Evolutionary conservation across 2,113 vertebrate genomes (phyloP).

Genomic region (Saccopteryx bilineata): DNA sequence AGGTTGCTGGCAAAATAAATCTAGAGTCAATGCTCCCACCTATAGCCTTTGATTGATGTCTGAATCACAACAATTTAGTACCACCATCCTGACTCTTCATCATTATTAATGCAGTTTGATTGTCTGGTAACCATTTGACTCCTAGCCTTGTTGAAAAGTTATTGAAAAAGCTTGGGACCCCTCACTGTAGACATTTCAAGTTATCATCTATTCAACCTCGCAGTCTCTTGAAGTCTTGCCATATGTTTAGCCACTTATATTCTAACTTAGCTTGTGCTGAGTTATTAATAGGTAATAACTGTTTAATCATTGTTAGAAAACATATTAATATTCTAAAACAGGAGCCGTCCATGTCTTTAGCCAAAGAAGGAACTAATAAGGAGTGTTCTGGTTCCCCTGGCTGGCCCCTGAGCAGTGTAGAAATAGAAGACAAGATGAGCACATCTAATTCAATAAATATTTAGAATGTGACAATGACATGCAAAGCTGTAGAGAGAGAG

Average conservation of each 20-base stretch:
- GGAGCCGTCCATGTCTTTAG: neutral
- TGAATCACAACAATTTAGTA: neutral
- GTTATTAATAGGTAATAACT: conserved; percentile 27
- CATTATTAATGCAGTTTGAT: neutral
- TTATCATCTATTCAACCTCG: neutral
- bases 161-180: neutral
- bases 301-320: neutral
- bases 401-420: neutral
- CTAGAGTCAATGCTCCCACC: neutral
- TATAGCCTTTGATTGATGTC: neutral
- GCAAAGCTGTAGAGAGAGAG: conserved; percentile 14
- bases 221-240: neutral
- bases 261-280: conserved; percentile 49
- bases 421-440: conserved; percentile 15
- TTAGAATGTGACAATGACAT: conserved; percentile 56
- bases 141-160: neutral
- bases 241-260: conserved; percentile 38
- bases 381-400: neutral
- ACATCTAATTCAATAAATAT: conserved; percentile 58
- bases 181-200: neutral
- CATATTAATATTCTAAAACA: neutral
- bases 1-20: neutral
- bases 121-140: neutral
- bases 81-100: neutral
- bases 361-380: neutral